These are phyloP conservation scores for Stenopsyche tienmushanensis DNA, from an alignment of 1,140 invertebrate species.

Conservation along the genomic window DNA sequence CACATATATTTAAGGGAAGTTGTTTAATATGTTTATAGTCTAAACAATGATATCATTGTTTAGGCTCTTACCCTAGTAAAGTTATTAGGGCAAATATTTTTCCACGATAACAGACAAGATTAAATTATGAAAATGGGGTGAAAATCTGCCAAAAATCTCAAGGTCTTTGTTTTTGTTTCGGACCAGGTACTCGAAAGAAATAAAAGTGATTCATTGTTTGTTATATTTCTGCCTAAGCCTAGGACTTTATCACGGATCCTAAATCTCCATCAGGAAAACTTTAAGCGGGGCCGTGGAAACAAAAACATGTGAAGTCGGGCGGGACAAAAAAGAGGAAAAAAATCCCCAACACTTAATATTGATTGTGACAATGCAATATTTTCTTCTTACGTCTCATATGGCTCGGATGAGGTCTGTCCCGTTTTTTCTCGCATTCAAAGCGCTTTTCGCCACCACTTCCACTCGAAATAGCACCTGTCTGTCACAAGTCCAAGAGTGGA, in stretches of 20 bases:
- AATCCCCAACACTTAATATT: conserved; percentile 36
- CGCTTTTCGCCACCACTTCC: background rate
- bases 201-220: background rate
- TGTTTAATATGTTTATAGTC: no score
- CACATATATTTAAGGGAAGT: no score
- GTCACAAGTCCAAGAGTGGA: conserved; percentile 21
- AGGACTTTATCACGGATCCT: conserved; percentile 30
- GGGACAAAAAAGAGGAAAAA: conserved; percentile 15
- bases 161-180: background rate
- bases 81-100: no score
- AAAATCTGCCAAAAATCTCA: background rate
- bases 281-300: conserved; percentile 12
- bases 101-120: no score
- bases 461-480: conserved; percentile 32
- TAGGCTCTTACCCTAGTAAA: no score
- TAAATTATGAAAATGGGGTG: no score
- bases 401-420: background rate
- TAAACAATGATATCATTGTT: no score
- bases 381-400: conserved; percentile 17
- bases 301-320: conserved; percentile 20
- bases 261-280: conserved; percentile 38
- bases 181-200: background rate
- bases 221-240: conserved; percentile 15
- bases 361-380: conserved; percentile 42
- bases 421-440: background rate